Conservation (phyloP, 2,888 invertebrate genomes). For the Dasysyrphus tricinctus region DNA sequence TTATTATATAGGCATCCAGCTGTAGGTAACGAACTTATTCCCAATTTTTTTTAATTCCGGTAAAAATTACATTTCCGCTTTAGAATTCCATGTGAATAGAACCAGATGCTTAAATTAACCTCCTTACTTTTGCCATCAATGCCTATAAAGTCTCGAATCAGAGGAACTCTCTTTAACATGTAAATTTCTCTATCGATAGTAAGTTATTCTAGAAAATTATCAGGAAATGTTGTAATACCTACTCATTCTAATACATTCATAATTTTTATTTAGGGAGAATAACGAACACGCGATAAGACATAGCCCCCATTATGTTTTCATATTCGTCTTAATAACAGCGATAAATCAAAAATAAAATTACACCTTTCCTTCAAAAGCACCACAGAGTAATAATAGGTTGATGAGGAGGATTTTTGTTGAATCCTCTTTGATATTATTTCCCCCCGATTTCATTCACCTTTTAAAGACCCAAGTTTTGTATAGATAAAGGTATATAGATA, state of each 20-base stretch:
- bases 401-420: conserved; percentile 44
- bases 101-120: conserved; percentile 27
- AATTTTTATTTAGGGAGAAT: neutral
- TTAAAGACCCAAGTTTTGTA: conserved; percentile 4
- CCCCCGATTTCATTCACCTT: conserved; percentile 29
- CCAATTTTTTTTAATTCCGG: neutral
- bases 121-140: neutral
- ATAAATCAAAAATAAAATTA: conserved; percentile 83
- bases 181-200: conserved; percentile 67
- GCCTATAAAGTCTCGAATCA: neutral
- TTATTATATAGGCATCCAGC: too few species aligned
- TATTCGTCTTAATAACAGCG: conserved; percentile 81
- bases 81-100: conserved; percentile 3
- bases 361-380: conserved; percentile 80
- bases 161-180: conserved; percentile 39
- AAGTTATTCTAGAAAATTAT: conserved; percentile 58
- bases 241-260: neutral
- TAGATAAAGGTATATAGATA: neutral
- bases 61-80: conserved; percentile 17
- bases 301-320: conserved; percentile 66
- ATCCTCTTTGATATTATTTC: conserved; percentile 47
- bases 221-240: conserved; percentile 42
- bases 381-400: conserved; percentile 61
- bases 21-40: neutral
- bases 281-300: conserved; percentile 63